These are phyloP conservation scores for Pheosia tremula DNA, from an alignment of 2,888 invertebrate species.

Conservation along the genomic window DNA sequence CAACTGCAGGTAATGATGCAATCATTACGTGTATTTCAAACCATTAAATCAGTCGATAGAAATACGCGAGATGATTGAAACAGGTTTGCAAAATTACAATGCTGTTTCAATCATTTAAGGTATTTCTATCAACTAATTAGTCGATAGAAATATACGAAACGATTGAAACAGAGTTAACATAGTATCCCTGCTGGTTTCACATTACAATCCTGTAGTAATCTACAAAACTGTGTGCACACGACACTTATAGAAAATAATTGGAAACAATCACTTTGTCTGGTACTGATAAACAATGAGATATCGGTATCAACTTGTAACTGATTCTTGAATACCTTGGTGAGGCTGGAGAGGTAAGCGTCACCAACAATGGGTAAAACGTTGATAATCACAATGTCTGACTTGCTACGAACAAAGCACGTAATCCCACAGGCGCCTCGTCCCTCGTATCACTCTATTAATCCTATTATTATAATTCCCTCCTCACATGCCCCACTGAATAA, in stretches of 20 bases:
- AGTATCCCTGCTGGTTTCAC: too few species aligned
- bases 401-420: constrained; percentile 47
- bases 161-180: too few species aligned
- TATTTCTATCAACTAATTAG: too few species aligned
- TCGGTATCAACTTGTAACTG: background rate
- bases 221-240: too few species aligned
- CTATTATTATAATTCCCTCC: constrained; percentile 44
- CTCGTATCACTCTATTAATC: constrained; percentile 40
- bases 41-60: too few species aligned
- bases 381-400: constrained; percentile 41
- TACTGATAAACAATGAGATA: background rate
- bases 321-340: background rate
- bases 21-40: too few species aligned
- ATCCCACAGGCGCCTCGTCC: constrained; percentile 46
- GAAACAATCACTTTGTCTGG: background rate
- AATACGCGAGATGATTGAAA: too few species aligned
- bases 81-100: too few species aligned
- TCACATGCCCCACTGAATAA: constrained; percentile 14
- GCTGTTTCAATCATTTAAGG: too few species aligned
- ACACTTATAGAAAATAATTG: background rate
- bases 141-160: too few species aligned
- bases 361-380: constrained; percentile 33
- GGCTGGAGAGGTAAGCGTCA: background rate
- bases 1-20: too few species aligned
- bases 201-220: too few species aligned